phyloP scores from a whole-genome alignment of 1,140 invertebrate genomes.

The Onthophagus taurus region DNA sequence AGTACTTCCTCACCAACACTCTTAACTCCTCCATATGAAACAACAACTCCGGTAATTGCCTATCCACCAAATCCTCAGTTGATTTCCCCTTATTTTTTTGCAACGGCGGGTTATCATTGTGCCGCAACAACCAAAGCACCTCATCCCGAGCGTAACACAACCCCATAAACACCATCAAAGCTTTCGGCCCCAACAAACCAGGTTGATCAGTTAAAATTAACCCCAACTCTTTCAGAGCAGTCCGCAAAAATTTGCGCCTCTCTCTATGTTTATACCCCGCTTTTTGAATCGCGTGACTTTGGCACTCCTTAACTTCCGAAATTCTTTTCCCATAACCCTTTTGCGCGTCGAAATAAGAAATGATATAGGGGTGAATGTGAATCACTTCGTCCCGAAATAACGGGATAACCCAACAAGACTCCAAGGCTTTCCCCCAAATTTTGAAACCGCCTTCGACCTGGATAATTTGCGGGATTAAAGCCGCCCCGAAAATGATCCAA shows the following conservation, averaged over 20 bases:
- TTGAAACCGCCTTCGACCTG: constrained; percentile 72
- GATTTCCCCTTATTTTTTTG: constrained; percentile 77
- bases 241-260: constrained; percentile 89
- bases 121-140: constrained; percentile 91
- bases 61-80: constrained; percentile 81
- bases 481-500: constrained; percentile 94
- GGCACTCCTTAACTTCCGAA: constrained; percentile 90
- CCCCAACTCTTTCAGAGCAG: constrained; percentile 89
- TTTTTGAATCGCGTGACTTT: constrained; percentile 80
- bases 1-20: constrained; percentile 72
- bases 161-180: constrained; percentile 88
- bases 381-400: constrained; percentile 96
- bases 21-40: constrained; percentile 98
- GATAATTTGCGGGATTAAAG: constrained; percentile 71
- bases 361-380: constrained; percentile 90
- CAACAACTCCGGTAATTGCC: constrained; percentile 92
- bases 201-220: constrained; percentile 96
- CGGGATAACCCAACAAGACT: constrained; percentile 88
- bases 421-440: constrained; percentile 84
- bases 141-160: constrained; percentile 86
- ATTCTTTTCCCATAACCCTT: constrained; percentile 91
- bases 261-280: constrained; percentile 87
- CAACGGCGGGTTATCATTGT: constrained; percentile 89
- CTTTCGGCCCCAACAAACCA: constrained; percentile 92
- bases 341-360: constrained; percentile 86